Evolutionary conservation across 1,140 invertebrate species (phyloP).

Genomic region (Drosophila prosaltans): DNA sequence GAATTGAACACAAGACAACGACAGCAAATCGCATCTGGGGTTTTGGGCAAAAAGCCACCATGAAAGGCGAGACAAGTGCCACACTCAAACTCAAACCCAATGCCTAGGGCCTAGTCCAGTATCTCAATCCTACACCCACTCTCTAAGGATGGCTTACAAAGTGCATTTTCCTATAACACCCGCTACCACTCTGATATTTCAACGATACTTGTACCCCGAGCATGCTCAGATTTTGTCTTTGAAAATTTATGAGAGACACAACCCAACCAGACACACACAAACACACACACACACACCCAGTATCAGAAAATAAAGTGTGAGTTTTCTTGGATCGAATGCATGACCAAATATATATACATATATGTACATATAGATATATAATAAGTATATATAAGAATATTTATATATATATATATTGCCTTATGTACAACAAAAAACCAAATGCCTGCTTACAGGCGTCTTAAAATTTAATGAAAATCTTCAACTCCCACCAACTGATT

Average conservation of each 20-base stretch:
- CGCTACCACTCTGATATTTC: neutral
- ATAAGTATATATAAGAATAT: conserved; percentile 14
- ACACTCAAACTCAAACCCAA: conserved; percentile 1
- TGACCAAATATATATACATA: conserved; percentile 36
- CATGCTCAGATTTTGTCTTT: conserved; percentile 47
- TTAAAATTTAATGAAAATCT: conserved; percentile 80
- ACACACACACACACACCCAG: neutral
- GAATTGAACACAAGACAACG: conserved; percentile 31
- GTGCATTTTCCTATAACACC: conserved; percentile 33
- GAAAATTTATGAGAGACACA: conserved; percentile 45
- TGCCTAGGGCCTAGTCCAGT: too few relatives aligned
- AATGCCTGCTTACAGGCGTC: conserved; percentile 59
- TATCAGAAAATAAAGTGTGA: conserved; percentile 50
- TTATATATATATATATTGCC: conserved; percentile 11
- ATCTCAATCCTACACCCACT: neutral
- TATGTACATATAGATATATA: conserved; percentile 3
- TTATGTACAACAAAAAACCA: conserved; percentile 72
- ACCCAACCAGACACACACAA: neutral
- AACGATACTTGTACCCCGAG: conserved; percentile 17
- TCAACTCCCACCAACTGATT: conserved; percentile 24
- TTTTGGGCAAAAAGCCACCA: conserved; percentile 2
- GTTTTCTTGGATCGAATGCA: conserved; percentile 75
- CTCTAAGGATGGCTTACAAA: conserved; percentile 19
- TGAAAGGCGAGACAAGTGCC: conserved; percentile 44
- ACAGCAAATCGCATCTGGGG: conserved; percentile 43